Base-by-base conservation (phyloP, 2,888 invertebrate species). In the Acanthosepion lycidas region DNA sequence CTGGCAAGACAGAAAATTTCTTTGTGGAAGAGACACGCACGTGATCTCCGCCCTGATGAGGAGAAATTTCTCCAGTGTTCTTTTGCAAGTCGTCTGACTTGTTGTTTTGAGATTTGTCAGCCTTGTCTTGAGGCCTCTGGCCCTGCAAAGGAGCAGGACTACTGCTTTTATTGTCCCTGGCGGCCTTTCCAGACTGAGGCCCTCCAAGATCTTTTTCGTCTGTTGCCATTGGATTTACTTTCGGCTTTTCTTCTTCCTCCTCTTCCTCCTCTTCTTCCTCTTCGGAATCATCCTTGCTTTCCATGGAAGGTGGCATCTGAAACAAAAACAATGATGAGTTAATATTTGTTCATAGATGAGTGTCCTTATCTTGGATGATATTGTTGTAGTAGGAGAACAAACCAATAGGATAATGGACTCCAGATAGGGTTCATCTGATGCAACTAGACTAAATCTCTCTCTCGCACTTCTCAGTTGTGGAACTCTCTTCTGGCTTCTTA, bases 211-310 rank as follows among this genome's bases (percentile, higher is more conserved):
- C 93, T 55, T 55, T 48, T 18, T 93, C 4, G 23, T 55, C 42
- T 26, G 42, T 95, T 94, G 42, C 26, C 42, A 33, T 59, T 26
- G n/a, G 28, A n/a, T 33, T 94, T 93, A 64, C 49, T 94, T 94
- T 42, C 94, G 4, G 78, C n/a, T 94, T 93, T 94, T 28, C 94
- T 48, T 94, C 94, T 33, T 94, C 95, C 53, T 95, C 94, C 51
- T 94, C 95, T 6, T 53, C 55, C 18, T 51, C 51, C 28, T 95
- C 95, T 64, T 95, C 95, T 91, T 95, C 95, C 64, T 95, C 95
- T 94, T 95, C 95, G 93, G 95, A 95, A 42, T 95, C 94, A 26
- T 91, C 92, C 5, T 20, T 49, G 26, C 49, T 91, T 78, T 91
- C 53, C 5, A 42, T 1, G 1, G 26, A 20, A 42, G 59, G 8